Evolutionary conservation across 2,888 invertebrate genomes (phyloP), one percentile per base, ranked within the genome.

Genomic region (Autographa pulchrina): DNA sequence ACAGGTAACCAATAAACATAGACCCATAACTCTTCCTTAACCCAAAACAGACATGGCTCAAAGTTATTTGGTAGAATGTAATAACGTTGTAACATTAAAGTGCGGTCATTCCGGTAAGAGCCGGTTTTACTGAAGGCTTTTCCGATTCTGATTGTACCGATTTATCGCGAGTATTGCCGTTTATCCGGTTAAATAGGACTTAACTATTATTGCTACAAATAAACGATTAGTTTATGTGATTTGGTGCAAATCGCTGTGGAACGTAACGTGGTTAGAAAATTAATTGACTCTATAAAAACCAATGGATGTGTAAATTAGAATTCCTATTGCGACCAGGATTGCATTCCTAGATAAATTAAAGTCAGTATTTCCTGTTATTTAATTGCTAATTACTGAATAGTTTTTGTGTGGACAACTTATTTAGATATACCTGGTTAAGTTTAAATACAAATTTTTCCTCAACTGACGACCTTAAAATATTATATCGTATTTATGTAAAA

Each of bases 21-120:
- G 84, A 85, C 56, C 82, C 68, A 81, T 82, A 81, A 81, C 69
- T 84, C 82, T 83, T 75, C 65, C 75, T 78, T 75, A 74, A 75
- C 65, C 70, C 73, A 71, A 70, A 80, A 70, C 75, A 74, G 66
- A 65, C 75, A 80, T 71, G 70, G 84, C 80, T 81, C 86, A 77
- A 73, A 66, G 80, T 84, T 82, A 77, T 84, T 84, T 83, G 86
- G 86, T 71, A 70, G 69, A 69, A 75, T 73, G 83, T 85, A 86
- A 89, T 87, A 85, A 86, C 81, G 85, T 77, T 85, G 88, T 88
- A 84, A 87, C 83, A 81, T 83, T 83, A 83, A 86, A 88, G 81
- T 83, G 74, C 73, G 85, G 88, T 83, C 86, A 86, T 90, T 91
- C 81, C 70, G 75, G 77, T 84, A 83, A 85, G 81, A 83, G 74